Conservation (phyloP, 2,113 vertebrate species). For the Actinemys pallida region DNA sequence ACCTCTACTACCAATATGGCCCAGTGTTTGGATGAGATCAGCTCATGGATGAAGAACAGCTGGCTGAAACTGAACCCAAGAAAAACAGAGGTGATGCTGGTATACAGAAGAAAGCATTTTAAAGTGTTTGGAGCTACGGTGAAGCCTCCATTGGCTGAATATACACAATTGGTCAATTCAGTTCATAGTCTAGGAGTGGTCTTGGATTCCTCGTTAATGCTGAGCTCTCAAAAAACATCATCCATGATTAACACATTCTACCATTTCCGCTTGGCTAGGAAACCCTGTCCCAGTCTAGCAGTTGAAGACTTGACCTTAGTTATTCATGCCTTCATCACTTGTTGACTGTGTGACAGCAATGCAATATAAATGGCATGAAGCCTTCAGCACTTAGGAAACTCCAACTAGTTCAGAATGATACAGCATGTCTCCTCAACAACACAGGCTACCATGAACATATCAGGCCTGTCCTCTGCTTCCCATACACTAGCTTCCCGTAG, state of each 20-base stretch:
- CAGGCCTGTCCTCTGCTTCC: not conserved
- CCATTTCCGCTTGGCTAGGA: not conserved
- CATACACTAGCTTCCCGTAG: not conserved
- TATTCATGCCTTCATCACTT: not conserved
- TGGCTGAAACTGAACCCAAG: not conserved
- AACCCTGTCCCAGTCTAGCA: not conserved
- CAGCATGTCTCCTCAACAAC: not conserved
- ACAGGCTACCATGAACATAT: not conserved
- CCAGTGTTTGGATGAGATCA: not conserved
- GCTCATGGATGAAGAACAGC: too few relatives aligned
- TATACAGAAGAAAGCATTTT: not conserved
- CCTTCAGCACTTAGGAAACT: not conserved
- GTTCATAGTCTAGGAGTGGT: not conserved
- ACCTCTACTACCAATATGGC: not conserved
- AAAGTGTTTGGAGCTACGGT: not conserved
- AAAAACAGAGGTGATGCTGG: not conserved
- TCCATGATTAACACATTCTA: not conserved
- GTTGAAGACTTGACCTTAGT: not conserved
- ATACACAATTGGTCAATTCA: not conserved
- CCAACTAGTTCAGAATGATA: not conserved
- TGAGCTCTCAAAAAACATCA: not conserved
- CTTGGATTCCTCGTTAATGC: not conserved
- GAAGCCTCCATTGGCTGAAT: not conserved
- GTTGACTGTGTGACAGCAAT: not conserved
- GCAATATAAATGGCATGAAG: not conserved